phyloP scores from a whole-genome alignment of 2,888 invertebrate genomes.

The Caenorhabditis macrosperma region DNA sequence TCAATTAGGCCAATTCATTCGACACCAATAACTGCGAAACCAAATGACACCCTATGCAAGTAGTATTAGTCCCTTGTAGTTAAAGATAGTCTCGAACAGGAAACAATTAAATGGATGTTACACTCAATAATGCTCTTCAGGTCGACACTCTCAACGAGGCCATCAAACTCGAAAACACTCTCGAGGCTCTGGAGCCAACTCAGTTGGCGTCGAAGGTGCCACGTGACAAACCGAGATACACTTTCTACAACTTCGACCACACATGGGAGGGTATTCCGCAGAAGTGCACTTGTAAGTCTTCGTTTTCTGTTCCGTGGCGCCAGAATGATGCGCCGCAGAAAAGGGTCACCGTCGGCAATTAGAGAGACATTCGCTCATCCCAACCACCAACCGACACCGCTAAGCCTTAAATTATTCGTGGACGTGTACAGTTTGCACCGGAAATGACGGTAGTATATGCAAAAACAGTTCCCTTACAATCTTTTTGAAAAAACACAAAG shows the following conservation, averaged over 20 bases:
- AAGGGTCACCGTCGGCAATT: background rate
- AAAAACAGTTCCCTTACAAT: background rate
- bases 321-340: background rate
- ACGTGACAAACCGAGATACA: conserved; percentile 85
- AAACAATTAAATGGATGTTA: background rate
- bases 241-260: conserved; percentile 90
- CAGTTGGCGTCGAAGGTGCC: conserved; percentile 89
- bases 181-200: conserved; percentile 85
- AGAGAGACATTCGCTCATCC: background rate
- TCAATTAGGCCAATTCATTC: conserved; percentile 21
- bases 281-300: conserved; percentile 86
- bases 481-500: too few relatives aligned
- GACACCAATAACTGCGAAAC: background rate
- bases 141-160: conserved; percentile 89
- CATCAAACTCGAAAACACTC: conserved; percentile 88
- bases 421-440: conserved; percentile 12
- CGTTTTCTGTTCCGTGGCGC: background rate
- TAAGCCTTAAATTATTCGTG: conserved; percentile 14
- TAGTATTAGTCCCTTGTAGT: background rate
- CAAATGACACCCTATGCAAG: conserved; percentile 1
- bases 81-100: background rate
- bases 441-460: background rate
- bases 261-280: conserved; percentile 92
- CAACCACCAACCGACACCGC: background rate
- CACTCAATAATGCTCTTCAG: conserved; percentile 38